Base-by-base conservation (phyloP, 2,113 vertebrate species). In the Otocyon megalotis region DNA sequence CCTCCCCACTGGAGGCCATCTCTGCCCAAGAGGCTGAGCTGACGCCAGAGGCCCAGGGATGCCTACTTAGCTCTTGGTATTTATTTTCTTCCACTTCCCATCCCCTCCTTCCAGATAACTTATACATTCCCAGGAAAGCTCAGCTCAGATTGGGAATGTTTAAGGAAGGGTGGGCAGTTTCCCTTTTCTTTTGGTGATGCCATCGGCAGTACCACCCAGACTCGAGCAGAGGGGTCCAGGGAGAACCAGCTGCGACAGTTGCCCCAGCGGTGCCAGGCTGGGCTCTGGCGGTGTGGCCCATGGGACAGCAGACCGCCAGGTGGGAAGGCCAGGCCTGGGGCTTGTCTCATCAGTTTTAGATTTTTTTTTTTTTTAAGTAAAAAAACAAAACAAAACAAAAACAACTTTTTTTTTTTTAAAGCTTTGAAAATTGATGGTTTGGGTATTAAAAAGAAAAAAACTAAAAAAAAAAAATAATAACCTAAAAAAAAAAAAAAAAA, bases 401-500 rank as follows among this genome's bases (percentile, higher is more conserved):
- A 10, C 43, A 43, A 43, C 43, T 7, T 43, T 43, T 43, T 12
- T 5, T 84, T 98, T 96, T 98, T 96, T 92, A 79, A 94, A 97
- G 86, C 71, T 96, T 97, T 96, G 67, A 94, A 97, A 94, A 96
- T 94, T 4, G 69, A 96, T 93, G 96, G 84, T 93, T 96, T 96
- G 83, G 94, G 93, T 97, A 97, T 96, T 97, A 92, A 95, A 98
- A 96, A 93, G 71, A 74, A 95, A 97, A 94, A 93, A 72, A 71
- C 19, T 19, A 35, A 67, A 15, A 8, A 32, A 67, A 74, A 72
- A 74, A 72, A 72, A 72, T n/a, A n/a, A n/a, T n/a, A n/a, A n/a
- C n/a, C 13, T 48, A 65, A 35, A 58, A 63, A n/a, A 43, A 94
- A 89, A 62, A 83, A 74, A 80, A 94, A 83, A 81, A 35, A 72